Conservation (phyloP, 2,113 vertebrate genomes). For the Psittacara wagleri region DNA sequence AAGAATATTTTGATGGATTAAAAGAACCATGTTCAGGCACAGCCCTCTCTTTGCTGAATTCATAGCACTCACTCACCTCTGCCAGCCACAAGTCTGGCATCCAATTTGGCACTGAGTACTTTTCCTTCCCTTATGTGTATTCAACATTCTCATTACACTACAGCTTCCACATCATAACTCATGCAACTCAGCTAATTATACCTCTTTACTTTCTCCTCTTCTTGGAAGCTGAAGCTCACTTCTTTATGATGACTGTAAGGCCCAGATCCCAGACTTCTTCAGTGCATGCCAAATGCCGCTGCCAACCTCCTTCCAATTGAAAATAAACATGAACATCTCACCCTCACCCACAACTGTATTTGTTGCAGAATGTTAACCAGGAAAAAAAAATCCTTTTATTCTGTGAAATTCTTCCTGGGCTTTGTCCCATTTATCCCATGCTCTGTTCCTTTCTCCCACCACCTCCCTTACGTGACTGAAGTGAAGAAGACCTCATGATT, state of each 20-base stretch:
- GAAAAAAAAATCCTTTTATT: background rate
- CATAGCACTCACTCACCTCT: background rate
- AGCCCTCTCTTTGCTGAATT: background rate
- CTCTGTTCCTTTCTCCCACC: background rate
- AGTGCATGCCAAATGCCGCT: background rate
- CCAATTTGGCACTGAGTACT: background rate
- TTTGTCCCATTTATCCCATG: background rate
- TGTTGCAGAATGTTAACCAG: background rate
- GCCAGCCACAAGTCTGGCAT: background rate
- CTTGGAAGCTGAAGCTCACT: background rate
- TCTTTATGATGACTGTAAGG: background rate
- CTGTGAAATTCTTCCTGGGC: background rate
- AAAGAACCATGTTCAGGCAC: background rate
- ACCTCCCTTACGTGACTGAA: background rate
- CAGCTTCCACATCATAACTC: background rate
- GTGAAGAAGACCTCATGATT: background rate
- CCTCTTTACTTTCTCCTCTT: background rate
- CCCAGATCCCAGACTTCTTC: background rate
- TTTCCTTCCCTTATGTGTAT: background rate
- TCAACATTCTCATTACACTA: background rate
- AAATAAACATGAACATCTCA: background rate
- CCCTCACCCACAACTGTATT: background rate
- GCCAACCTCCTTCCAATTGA: background rate
- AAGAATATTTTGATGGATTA: background rate
- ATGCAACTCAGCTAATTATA: background rate